Evolutionary conservation across 2,888 invertebrate genomes (phyloP).

Genomic region (Siphlonurus alternatus): DNA sequence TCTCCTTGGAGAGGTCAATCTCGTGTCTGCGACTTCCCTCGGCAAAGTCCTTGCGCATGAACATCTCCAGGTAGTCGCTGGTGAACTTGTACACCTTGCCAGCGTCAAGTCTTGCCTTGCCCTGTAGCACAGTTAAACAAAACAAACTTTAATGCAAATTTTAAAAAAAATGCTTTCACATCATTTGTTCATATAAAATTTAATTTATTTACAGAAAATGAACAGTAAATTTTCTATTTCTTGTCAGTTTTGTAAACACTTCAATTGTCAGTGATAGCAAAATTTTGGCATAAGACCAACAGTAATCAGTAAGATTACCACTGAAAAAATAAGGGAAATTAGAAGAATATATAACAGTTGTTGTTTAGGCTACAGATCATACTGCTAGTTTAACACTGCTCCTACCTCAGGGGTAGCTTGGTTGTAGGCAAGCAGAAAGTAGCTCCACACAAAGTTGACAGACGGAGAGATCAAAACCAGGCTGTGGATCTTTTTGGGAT

Average conservation of each 20-base stretch:
- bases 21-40: conserved; percentile 2
- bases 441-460: conserved; percentile 6
- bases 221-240: no score
- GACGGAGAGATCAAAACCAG: conserved; percentile 5
- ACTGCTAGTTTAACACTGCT: no score
- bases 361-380: no score
- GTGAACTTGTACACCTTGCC: conserved; percentile 3
- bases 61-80: conserved; percentile 5
- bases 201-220: neutral
- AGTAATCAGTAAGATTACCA: no score
- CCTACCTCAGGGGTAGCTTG: conserved; percentile 7
- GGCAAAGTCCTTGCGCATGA: conserved; percentile 8
- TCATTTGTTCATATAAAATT: neutral
- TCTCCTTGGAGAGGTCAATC: conserved; percentile 5
- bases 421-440: conserved; percentile 5
- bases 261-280: no score
- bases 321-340: no score
- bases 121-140: neutral
- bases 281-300: no score
- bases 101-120: conserved; percentile 2
- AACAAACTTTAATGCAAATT: neutral
- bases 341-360: no score
- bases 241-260: no score
- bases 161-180: neutral
- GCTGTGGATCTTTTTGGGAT: conserved; percentile 5